Evolutionary conservation across 2,113 vertebrate species (phyloP).

Genomic region (human): GRCh38 chr18:48729001-48729500

Average conservation of each 20-base stretch:
- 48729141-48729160: not conserved
- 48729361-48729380: conserved; percentile 25
- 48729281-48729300: not conserved
- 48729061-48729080: not conserved
- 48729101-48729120: not conserved
- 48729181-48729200: not conserved
- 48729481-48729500: not conserved
- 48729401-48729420: not conserved
- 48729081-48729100: not conserved
- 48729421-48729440: not conserved
- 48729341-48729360: not conserved
- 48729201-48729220: not conserved
- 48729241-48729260: not conserved
- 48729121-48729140: not conserved
- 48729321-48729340: conserved; percentile 12
- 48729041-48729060: not conserved
- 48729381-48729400: conserved; percentile 21
- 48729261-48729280: too few relatives aligned
- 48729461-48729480: not conserved
- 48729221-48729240: not conserved
- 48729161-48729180: not conserved
- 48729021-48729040: conserved; percentile 63
- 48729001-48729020: not conserved
- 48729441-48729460: not conserved
- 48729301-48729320: not conserved